These are phyloP conservation scores for Drosophila miranda DNA, from an alignment of 1,140 invertebrate species.

Conservation along the genomic window DNA sequence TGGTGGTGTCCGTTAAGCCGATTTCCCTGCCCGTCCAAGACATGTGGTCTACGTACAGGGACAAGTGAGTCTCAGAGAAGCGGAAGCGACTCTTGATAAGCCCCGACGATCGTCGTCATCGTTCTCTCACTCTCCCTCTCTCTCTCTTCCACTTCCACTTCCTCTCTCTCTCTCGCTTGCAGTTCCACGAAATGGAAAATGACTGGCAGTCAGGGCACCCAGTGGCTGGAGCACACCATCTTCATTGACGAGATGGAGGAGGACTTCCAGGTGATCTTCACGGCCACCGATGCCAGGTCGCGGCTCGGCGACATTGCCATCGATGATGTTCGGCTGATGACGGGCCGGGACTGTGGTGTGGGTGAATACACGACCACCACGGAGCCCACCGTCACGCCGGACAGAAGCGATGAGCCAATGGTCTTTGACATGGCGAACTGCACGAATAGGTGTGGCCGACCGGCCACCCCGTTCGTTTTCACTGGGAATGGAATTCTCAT, in stretches of 20 bases:
- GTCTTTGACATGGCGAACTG: conserved; percentile 58
- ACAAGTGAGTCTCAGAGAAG: conserved; percentile 34
- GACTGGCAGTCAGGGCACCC: conserved; percentile 51
- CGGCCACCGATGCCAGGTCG: conserved; percentile 34
- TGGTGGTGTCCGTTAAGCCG: conserved; percentile 68
- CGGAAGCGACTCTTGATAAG: conserved; percentile 19
- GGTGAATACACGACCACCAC: conserved; percentile 32
- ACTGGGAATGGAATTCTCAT: neutral
- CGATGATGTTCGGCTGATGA: conserved; percentile 73
- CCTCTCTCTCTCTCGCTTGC: neutral
- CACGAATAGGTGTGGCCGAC: conserved; percentile 47
- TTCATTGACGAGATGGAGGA: conserved; percentile 64
- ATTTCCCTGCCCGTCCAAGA: conserved; percentile 25
- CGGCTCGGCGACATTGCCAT: conserved; percentile 74
- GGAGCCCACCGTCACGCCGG: conserved; percentile 10
- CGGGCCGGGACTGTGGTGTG: conserved; percentile 57
- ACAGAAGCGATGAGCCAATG: neutral
- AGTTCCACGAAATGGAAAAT: conserved; percentile 46
- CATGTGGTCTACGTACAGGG: conserved; percentile 35
- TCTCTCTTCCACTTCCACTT: neutral
- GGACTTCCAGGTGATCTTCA: conserved; percentile 72
- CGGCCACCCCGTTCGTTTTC: too few species aligned
- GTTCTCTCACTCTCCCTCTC: neutral
- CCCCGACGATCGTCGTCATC: neutral
- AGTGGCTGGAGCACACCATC: conserved; percentile 71